Percentiles rank a stretch among this genome's conserved stretches.
phyloP scores from a whole-genome alignment of 2,888 invertebrate genomes.

The Diaphora mendica region DNA sequence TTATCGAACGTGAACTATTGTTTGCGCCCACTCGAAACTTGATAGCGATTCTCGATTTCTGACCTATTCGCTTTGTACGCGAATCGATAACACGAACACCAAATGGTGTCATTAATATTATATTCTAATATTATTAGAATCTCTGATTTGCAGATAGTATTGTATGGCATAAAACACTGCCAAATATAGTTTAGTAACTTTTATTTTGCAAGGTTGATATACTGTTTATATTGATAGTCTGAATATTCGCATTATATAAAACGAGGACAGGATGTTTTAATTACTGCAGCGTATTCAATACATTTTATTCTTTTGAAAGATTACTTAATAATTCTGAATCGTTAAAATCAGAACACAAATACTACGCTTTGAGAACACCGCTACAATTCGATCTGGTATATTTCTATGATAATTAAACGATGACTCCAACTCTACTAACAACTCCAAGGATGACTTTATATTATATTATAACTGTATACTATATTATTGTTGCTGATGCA shows the following conservation, averaged over 20 bases:
- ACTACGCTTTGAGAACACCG: neutral
- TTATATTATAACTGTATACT: neutral
- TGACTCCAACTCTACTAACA: neutral
- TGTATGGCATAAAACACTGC: constrained; percentile 14
- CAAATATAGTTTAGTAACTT: neutral
- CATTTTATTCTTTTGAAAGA: neutral
- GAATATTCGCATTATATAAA: neutral
- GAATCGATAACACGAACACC: constrained; percentile 13
- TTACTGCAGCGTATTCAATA: neutral
- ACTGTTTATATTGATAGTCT: neutral
- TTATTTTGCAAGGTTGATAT: neutral
- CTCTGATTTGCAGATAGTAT: constrained; percentile 15
- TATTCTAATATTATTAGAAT: neutral
- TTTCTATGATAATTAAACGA: neutral
- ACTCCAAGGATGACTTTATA: neutral
- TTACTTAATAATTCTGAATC: neutral
- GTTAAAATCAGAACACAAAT: neutral
- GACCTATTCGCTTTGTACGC: constrained; percentile 12
- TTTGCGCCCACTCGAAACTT: constrained; percentile 28
- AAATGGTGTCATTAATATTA: constrained; percentile 21
- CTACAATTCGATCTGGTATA: neutral
- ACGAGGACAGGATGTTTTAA: neutral
- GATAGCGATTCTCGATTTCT: constrained; percentile 19
- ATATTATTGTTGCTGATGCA: neutral
- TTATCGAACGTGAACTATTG: constrained; percentile 64